These are phyloP conservation scores for Agriopis marginaria DNA, from an alignment of 2,888 invertebrate genomes.

Conservation along the genomic window DNA sequence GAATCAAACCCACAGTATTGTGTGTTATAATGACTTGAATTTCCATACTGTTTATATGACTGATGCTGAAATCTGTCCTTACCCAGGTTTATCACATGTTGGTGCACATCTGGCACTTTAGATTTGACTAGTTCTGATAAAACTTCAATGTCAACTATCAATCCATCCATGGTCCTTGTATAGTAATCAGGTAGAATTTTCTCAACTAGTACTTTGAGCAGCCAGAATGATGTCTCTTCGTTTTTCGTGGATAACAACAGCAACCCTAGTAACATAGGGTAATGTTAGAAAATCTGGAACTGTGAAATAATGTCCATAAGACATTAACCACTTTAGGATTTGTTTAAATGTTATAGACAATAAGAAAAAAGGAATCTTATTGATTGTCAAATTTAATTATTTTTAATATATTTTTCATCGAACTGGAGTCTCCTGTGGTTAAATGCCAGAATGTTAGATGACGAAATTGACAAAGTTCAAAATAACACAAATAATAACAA, in stretches of 20 bases:
- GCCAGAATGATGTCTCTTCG: slow-evolving; percentile 97
- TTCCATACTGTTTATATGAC: slow-evolving; percentile 8
- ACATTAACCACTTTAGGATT: background rate
- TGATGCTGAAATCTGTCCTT: slow-evolving; percentile 44
- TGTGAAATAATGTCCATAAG: background rate
- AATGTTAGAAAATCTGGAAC: background rate
- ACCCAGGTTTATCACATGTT: slow-evolving; percentile 92
- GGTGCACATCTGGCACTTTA: slow-evolving; percentile 92
- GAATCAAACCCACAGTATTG: too few relatives aligned
- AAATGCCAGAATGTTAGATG: too few relatives aligned
- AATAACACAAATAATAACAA: too few relatives aligned
- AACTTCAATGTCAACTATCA: slow-evolving; percentile 95
- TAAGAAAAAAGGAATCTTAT: too few relatives aligned
- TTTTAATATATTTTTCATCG: too few relatives aligned
- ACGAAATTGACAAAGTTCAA: too few relatives aligned
- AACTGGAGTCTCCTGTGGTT: too few relatives aligned
- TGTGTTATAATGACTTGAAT: background rate
- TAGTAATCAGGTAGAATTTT: slow-evolving; percentile 96
- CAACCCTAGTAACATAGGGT: slow-evolving; percentile 84
- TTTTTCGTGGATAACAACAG: slow-evolving; percentile 94
- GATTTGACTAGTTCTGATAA: slow-evolving; percentile 94
- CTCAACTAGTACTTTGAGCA: slow-evolving; percentile 95
- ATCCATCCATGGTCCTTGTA: slow-evolving; percentile 94
- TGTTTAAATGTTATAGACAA: too few relatives aligned
- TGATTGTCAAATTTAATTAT: too few relatives aligned